Evolutionary conservation across 2,888 invertebrate species (phyloP).

Genomic region (Spilosoma lubricipeda): DNA sequence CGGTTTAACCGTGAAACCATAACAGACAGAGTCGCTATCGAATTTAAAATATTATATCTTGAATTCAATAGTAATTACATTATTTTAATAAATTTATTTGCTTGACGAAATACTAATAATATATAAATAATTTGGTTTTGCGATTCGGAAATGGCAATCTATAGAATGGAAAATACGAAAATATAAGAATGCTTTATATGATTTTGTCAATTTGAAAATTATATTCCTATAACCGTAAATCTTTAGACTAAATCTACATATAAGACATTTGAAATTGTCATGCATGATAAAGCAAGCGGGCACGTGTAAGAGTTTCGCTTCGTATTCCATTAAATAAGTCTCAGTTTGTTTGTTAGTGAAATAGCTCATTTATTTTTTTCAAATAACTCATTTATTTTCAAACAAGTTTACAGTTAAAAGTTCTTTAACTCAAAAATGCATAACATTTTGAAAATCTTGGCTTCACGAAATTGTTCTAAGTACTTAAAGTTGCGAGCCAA

Average conservation of each 20-base stretch:
- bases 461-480: slow-evolving; percentile 27
- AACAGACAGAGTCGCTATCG: too few species aligned
- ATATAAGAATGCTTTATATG: too few species aligned
- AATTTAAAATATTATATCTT: too few species aligned
- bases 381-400: neutral
- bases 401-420: neutral
- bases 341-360: neutral
- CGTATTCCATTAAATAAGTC: neutral
- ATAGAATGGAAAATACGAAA: too few species aligned
- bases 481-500: slow-evolving; percentile 36
- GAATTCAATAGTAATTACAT: too few species aligned
- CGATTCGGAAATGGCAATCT: too few species aligned
- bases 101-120: too few species aligned
- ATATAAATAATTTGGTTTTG: too few species aligned
- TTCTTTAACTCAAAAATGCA: neutral
- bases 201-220: too few species aligned
- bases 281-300: neutral
- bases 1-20: too few species aligned
- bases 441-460: slow-evolving; percentile 21
- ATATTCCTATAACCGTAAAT: neutral
- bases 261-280: neutral
- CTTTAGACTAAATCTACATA: neutral
- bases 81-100: too few species aligned
- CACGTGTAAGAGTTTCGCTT: neutral
- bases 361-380: neutral